Evolutionary conservation across 2,113 vertebrate species (phyloP).

Genomic region (Phaethornis superciliosus): DNA sequence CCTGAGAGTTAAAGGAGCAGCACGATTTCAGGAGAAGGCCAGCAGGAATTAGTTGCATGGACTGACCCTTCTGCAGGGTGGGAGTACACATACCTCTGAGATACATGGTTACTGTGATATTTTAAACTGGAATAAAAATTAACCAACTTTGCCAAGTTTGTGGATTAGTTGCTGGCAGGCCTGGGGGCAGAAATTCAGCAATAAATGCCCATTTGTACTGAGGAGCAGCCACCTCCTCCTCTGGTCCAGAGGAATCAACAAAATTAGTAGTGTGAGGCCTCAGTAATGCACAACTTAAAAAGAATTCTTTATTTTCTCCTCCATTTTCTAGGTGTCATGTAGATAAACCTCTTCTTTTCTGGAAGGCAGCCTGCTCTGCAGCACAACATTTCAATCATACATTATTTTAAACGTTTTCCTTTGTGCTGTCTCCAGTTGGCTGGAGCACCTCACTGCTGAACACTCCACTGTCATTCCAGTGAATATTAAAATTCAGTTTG

Average conservation of each 20-base stretch:
- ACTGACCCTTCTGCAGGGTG: background rate
- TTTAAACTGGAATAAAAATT: background rate
- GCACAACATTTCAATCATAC: background rate
- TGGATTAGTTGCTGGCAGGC: background rate
- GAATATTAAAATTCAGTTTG: background rate
- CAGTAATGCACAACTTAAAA: background rate
- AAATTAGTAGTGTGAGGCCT: background rate
- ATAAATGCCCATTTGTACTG: accelerated
- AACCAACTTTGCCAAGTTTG: background rate
- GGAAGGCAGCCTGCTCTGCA: background rate
- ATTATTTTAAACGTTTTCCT: background rate
- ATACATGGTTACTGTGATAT: background rate
- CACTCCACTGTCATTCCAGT: background rate
- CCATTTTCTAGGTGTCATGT: background rate
- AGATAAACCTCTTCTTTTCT: background rate
- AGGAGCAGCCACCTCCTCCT: background rate
- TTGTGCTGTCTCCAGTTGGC: background rate
- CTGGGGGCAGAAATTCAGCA: background rate
- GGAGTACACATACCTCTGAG: background rate
- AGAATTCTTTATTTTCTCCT: background rate
- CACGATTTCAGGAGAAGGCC: background rate
- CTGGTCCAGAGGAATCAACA: background rate
- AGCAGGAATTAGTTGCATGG: background rate
- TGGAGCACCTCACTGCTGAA: background rate
- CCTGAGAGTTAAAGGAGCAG: background rate